Evolutionary conservation across 1,140 invertebrate species (phyloP), one percentile per base, ranked within the genome.

Genomic region (Leptinotarsa lineolata): DNA sequence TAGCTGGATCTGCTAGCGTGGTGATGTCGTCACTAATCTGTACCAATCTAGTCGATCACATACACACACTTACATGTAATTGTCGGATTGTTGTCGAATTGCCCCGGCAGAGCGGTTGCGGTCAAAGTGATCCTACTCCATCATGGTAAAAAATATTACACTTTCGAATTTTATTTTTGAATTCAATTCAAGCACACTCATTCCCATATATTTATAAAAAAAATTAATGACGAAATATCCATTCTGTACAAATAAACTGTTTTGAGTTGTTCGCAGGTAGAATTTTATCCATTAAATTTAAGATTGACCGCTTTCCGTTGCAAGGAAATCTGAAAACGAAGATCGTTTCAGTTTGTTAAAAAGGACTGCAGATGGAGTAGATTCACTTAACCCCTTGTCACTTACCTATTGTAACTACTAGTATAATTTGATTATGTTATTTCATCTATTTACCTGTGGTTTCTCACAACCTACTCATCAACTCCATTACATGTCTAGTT

Each of bases 381-480:
- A 30, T 71, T 18, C 12, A 15, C 39, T 71, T 46, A 15, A 64
- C 12, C 20, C 12, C 46, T 20, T 45, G 30, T 21, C 45, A 68
- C 66, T 68, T 68, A 68, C 22, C 66, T 16, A 48, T 68, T 68
- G 24, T 71, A 70, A 71, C 60, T 71, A 63, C 5, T 71, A 39
- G 69, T 71, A 63, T 45, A 71, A 58, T 70, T 70, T 59, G 18
- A 70, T 48, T 70, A 70, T 70, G 68, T 70, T 70, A 67, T 39
- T 39, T 39, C 30, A 6, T 18, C 77, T 80, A 75, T 77, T 76
- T 76, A 76, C 70, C 74, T 78, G 79, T 78, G 77, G 79, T 81
- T 81, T 75, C 75, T 82, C 80, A 80, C 77, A 75, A 78, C 78
- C 74, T 82, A 77, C 68, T 78, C 79, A 79, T 81, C 73, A 80